Conservation (phyloP, 1,140 invertebrate genomes). For the Cyclargus thomasi region DNA sequence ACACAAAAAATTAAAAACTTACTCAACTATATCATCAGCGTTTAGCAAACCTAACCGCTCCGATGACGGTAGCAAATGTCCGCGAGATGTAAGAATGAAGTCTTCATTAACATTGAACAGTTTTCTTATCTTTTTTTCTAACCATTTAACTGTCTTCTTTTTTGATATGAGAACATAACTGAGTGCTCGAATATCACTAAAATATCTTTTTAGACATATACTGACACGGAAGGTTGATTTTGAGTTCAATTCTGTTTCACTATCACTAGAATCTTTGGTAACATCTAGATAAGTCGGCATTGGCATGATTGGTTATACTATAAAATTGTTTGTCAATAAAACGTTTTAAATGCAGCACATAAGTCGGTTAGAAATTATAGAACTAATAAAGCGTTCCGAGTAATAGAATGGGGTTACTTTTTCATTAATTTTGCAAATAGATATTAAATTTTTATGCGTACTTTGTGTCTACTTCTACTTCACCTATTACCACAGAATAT, state of each 20-base stretch:
- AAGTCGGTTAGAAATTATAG: no score
- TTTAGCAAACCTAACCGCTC: constrained; percentile 29
- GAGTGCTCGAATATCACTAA: constrained; percentile 29
- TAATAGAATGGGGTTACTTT: no score
- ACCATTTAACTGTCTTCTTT: constrained; percentile 27
- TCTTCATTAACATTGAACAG: constrained; percentile 25
- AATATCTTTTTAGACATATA: constrained; percentile 31
- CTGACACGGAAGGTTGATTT: constrained; percentile 27
- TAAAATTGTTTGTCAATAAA: no score
- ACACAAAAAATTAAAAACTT: constrained; percentile 15
- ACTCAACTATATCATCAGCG: constrained; percentile 30
- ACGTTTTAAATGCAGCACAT: no score
- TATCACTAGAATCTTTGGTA: not conserved
- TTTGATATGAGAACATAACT: constrained; percentile 25
- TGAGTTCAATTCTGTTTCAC: not conserved
- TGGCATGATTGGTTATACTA: no score
- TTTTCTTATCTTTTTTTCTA: constrained; percentile 27
- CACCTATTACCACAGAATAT: no score
- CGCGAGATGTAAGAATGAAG: constrained; percentile 28
- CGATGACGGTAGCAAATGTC: constrained; percentile 29
- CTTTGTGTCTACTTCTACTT: no score
- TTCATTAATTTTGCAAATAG: no score
- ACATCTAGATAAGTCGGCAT: no score
- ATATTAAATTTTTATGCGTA: no score
- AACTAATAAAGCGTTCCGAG: no score